Evolutionary conservation across 2,113 vertebrate species (phyloP).

Genomic region (Hypocryptadius cinnamomeus): DNA sequence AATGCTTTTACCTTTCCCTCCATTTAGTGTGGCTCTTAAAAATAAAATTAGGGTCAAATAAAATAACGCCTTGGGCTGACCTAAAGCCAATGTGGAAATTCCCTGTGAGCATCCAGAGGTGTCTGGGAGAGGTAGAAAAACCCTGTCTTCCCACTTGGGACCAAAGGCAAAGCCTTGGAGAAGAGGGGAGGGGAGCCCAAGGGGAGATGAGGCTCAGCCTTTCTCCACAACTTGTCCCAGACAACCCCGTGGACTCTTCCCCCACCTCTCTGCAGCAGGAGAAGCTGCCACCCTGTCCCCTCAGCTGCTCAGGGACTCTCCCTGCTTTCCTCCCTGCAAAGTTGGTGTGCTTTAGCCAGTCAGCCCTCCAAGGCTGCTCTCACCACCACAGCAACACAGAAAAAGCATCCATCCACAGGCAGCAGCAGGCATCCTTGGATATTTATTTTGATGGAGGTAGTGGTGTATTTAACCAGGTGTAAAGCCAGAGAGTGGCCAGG

Average conservation of each 20-base stretch:
- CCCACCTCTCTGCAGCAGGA: neutral
- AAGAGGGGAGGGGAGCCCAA: neutral
- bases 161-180: neutral
- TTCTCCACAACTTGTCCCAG: neutral
- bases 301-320: neutral
- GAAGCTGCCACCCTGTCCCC: accelerated
- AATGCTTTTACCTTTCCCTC: conserved; percentile 5
- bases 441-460: neutral
- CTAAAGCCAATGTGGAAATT: neutral
- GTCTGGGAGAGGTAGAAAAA: neutral
- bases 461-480: neutral
- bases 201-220: neutral
- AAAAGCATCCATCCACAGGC: neutral
- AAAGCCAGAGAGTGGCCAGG: neutral
- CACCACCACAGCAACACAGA: neutral
- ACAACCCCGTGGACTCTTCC: neutral
- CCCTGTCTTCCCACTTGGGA: neutral
- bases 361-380: neutral
- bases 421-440: neutral
- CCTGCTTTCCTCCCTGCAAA: neutral
- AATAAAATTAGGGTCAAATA: neutral
- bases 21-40: neutral
- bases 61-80: neutral
- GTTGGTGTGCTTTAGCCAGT: neutral
- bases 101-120: neutral